Percentiles rank a stretch among this genome's conserved stretches.
These are phyloP conservation scores for Periophthalmodon schlosseri DNA, from an alignment of 2,113 vertebrate genomes.

Conservation along the genomic window DNA sequence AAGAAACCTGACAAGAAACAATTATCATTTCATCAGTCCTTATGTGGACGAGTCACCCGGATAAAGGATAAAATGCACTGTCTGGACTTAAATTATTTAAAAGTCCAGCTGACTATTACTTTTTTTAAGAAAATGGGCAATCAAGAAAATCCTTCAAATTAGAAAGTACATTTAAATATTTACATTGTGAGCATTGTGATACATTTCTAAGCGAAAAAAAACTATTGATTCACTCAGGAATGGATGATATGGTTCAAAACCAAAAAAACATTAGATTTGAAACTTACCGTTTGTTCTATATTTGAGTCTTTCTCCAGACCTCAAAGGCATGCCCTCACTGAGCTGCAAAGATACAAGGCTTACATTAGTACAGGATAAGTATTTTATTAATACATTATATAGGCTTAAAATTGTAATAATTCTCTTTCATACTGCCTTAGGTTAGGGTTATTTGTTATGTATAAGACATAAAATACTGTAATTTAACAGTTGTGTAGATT, in stretches of 20 bases:
- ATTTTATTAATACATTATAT: too few species aligned
- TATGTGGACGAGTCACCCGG: too few species aligned
- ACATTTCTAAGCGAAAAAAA: too few species aligned
- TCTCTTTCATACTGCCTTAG: neutral
- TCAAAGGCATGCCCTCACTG: slow-evolving; percentile 78
- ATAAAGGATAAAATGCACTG: too few species aligned
- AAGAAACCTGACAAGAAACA: slow-evolving; percentile 79
- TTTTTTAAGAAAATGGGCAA: too few species aligned
- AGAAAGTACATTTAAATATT: too few species aligned
- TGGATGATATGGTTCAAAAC: neutral
- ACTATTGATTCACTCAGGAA: too few species aligned
- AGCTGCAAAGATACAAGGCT: slow-evolving; percentile 34
- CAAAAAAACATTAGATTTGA: neutral
- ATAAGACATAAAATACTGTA: neutral
- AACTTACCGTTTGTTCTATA: slow-evolving; percentile 93
- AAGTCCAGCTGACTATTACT: too few species aligned
- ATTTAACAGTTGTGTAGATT: neutral
- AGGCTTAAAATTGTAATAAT: neutral
- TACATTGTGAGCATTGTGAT: too few species aligned
- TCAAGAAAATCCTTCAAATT: too few species aligned
- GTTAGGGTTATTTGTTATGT: neutral
- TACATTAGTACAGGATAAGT: neutral
- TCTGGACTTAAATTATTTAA: too few species aligned
- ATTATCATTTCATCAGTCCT: too few species aligned
- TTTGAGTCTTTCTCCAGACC: slow-evolving; percentile 81